Conservation (phyloP, 2,113 vertebrate species). For the Mirounga angustirostris region DNA sequence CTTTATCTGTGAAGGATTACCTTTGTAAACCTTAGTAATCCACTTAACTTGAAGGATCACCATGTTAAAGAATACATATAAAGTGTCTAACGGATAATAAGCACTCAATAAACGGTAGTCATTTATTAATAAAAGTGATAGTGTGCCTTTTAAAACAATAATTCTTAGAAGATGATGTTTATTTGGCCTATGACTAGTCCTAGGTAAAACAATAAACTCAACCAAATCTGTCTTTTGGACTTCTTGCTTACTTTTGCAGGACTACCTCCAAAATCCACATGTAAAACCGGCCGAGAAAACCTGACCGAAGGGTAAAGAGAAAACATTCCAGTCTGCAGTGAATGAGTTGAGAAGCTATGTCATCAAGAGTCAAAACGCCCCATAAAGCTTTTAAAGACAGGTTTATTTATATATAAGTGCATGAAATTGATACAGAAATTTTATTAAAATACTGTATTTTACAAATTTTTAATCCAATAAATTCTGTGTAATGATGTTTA, state of each 20-base stretch:
- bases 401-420: conserved; percentile 80
- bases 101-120: background rate
- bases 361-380: background rate
- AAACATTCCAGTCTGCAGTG: background rate
- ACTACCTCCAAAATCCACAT: background rate
- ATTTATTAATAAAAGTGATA: background rate
- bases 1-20: background rate
- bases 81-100: background rate
- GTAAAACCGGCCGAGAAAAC: background rate
- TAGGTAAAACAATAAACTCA: background rate
- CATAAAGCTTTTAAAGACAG: conserved; percentile 69
- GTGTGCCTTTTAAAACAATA: background rate
- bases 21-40: background rate
- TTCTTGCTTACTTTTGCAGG: background rate
- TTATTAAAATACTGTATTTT: conserved; percentile 82
- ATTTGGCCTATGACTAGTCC: no score
- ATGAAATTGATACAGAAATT: conserved; percentile 81
- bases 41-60: background rate
- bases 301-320: background rate
- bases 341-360: background rate
- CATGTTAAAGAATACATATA: background rate
- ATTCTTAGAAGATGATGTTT: background rate
- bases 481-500: conserved; percentile 67
- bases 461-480: conserved; percentile 79
- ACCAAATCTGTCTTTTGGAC: no score